Base-by-base conservation (phyloP, 2,113 vertebrate genomes). In the Cyprinodon brontotheroides region DNA sequence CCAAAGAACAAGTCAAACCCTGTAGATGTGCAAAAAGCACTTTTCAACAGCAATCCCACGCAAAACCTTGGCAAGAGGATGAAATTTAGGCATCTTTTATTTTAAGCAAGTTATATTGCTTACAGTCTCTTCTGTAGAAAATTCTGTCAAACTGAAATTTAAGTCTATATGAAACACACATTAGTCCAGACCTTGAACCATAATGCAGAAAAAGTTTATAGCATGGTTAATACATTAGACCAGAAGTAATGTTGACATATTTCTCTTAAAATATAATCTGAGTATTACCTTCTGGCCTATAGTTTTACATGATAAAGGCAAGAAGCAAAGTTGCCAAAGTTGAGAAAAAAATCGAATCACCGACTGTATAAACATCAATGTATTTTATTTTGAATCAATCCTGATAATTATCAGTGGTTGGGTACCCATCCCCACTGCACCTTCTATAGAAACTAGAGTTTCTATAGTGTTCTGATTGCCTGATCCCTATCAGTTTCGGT, bases 111-210 rank as follows among this genome's bases (percentile, higher is more conserved):
- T 11, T 14, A 39, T 37, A 60, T 13, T 72, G n/a, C 29, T 60
- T 11, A n/a, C 45, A n/a, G 12, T 74, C 61, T 75, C 61, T 66
- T 57, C 38, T 79, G 57, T 38, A 41, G 61, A 39, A 76, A 77
- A 61, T 64, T 29, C 36, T 65, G 10, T 71, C 22, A 22, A 48
- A 71, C n/a, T 47, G 38, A 68, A 70, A 65, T 72, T 68, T 6
- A 74, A 43, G 59, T 77, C 78, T 65, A 77, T 72, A n/a, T 40
- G 22, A 0, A 72, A 67, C 60, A 38, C 66, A 67, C 63, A 68
- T 60, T 22, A 71, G 68, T 82, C 78, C 73, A 82, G 67, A 61
- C 64, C 53, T 72, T n/a, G 3, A 77, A 48, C 45, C 64, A 61
- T 66, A 43, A 65, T 66, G 13, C 29, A 68, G 40, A n/a, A 65